phyloP scores from a whole-genome alignment of 2,113 vertebrate genomes.

The Motacilla tschutschensis region DNA sequence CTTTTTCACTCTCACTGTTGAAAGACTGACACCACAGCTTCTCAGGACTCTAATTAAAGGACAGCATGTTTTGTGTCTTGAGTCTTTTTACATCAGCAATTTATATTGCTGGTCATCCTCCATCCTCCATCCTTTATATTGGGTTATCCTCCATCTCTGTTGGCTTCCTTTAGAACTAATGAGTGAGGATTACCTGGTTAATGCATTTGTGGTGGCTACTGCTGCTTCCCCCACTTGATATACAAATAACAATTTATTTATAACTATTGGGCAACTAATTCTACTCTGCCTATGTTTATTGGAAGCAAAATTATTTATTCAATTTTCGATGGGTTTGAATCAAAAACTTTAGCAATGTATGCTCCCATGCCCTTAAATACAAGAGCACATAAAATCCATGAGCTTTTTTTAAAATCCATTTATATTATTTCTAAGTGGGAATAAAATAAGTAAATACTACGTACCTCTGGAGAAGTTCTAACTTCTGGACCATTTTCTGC shows the following conservation, averaged over 20 bases:
- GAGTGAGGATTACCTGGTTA: background rate
- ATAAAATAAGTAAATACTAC: background rate
- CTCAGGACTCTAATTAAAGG: background rate
- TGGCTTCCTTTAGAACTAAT: background rate
- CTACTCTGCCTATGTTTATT: background rate
- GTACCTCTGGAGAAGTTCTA: background rate
- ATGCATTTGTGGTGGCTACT: background rate
- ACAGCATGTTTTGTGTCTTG: background rate
- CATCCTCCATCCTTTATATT: background rate
- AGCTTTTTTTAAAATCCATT: accelerated
- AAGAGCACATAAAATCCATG: background rate
- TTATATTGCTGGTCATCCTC: background rate
- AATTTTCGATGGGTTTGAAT: background rate
- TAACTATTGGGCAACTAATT: background rate
- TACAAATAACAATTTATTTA: background rate
- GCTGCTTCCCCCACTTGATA: background rate
- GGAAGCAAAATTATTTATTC: background rate
- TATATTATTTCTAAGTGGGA: background rate
- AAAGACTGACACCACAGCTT: background rate
- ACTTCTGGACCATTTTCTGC: background rate
- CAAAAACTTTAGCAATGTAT: background rate
- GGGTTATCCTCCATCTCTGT: background rate
- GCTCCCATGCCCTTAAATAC: background rate
- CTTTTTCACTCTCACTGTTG: background rate
- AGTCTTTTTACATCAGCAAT: background rate